A percentile compares a stretch with the other conserved stretches of the same genome.
These are phyloP conservation scores for Ceratotherium simum DNA, from an alignment of 2,113 vertebrate genomes.

Conservation along the genomic window DNA sequence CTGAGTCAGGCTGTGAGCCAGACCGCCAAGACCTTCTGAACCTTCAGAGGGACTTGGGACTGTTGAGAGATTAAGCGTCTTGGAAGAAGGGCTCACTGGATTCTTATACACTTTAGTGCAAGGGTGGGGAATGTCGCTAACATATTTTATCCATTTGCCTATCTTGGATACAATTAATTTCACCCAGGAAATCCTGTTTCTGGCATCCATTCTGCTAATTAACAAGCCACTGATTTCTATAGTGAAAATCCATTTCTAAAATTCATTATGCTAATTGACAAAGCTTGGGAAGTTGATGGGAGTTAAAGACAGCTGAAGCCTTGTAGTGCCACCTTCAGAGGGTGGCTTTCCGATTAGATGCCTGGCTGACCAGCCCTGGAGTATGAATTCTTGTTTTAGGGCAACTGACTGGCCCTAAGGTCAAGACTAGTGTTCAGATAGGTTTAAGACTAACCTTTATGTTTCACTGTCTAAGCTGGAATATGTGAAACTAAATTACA, in stretches of 20 bases:
- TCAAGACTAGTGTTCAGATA: background rate
- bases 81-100: background rate
- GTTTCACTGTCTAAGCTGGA: background rate
- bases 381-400: background rate
- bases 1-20: background rate
- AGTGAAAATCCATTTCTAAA: background rate
- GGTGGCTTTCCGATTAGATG: background rate
- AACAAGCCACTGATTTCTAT: slow-evolving; percentile 14
- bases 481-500: background rate
- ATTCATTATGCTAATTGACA: slow-evolving; percentile 7
- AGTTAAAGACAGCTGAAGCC: background rate
- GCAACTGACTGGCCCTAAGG: background rate
- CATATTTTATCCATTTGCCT: background rate
- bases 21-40: background rate
- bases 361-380: background rate
- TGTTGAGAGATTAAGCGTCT: background rate
- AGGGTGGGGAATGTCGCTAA: background rate
- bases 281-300: background rate
- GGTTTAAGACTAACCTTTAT: slow-evolving; percentile 1
- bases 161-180: background rate
- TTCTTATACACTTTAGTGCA: background rate
- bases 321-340: background rate
- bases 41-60: background rate
- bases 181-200: background rate
- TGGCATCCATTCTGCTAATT: background rate